Base-by-base conservation (phyloP, 2,888 invertebrate genomes). In the Dugesia japonica region DNA sequence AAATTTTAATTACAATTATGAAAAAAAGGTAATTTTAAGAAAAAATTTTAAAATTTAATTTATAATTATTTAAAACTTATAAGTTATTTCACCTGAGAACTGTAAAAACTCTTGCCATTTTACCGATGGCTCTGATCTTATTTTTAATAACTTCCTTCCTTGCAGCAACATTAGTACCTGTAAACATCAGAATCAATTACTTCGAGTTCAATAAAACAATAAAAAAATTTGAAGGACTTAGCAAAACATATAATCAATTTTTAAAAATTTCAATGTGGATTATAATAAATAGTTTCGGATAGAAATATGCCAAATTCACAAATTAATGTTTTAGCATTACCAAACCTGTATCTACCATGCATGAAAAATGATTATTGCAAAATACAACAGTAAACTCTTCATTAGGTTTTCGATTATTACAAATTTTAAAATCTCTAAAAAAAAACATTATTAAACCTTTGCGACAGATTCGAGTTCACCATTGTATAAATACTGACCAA, bases 61-160 rank as follows among this genome's bases (percentile, higher is more conserved):
- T n/a, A n/a, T n/a, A n/a, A n/a, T n/a, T n/a, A n/a, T n/a, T n/a
- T n/a, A n/a, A n/a, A n/a, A n/a, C 13, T 31, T 13, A 13, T 23
- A 56, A 56, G 17, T 4, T 56, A 7, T 80, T 85, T 85, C 85
- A 92, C 92, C 92, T 92, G 83, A 98, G 89, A 72, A 98, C 94
- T 82, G 95, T 94, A 89, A 98, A 98, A 83, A 98, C 97, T 84
- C 98, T 89, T 79, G 98, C 98, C 98, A 98, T 99, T 87, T 98
- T 98, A 81, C 98, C 98, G 86, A 98, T 98, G 80, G 98, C 98
- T 85, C 98, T 89, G 85, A 98, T 98, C 88, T 98, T 98, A 88
- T 97, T 98, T 81, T 94, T 89, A 84, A 98, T 98, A 80, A 99
- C 94, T 87, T 99, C 98, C 88, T 98, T 98, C 82, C 98, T 89